Percentiles rank a stretch among this genome's conserved stretches.
These are phyloP conservation scores for Dasyurus viverrinus DNA, from an alignment of 2,113 vertebrate genomes.

Conservation along the genomic window DNA sequence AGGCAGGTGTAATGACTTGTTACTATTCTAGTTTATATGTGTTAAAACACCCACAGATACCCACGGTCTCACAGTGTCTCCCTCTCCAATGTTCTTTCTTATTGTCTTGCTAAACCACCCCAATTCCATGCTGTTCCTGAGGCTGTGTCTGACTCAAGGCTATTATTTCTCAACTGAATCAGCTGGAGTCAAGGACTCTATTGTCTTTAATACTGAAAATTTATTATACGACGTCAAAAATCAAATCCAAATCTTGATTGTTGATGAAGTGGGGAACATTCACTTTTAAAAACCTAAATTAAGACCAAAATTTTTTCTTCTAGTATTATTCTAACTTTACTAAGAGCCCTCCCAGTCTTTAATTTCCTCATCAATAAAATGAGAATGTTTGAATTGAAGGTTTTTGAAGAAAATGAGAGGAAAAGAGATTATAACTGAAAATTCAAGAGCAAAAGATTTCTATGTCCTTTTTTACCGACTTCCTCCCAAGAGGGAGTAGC, in stretches of 20 bases:
- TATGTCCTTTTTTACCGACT: background rate
- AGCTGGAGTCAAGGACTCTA: no score
- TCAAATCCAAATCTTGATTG: background rate
- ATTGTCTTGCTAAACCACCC: background rate
- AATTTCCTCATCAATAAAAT: background rate
- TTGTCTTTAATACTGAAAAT: background rate
- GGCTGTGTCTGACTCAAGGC: background rate
- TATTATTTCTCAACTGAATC: background rate
- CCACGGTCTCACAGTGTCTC: background rate
- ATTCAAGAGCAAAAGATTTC: constrained; percentile 15
- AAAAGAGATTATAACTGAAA: background rate
- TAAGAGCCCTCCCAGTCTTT: constrained; percentile 5
- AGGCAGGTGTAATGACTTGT: background rate
- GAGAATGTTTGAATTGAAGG: background rate
- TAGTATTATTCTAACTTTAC: constrained; percentile 1
- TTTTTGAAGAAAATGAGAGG: constrained; percentile 21
- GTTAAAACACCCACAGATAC: background rate
- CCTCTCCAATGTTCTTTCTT: background rate
- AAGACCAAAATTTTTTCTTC: background rate
- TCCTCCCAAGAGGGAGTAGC: no score
- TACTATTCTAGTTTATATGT: background rate
- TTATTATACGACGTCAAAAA: background rate
- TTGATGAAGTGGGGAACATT: background rate
- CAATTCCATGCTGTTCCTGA: background rate
- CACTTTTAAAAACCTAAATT: background rate